These are phyloP conservation scores for Phalanger gymnotis DNA, from an alignment of 2,797 vertebrate genomes.

Conservation along the genomic window DNA sequence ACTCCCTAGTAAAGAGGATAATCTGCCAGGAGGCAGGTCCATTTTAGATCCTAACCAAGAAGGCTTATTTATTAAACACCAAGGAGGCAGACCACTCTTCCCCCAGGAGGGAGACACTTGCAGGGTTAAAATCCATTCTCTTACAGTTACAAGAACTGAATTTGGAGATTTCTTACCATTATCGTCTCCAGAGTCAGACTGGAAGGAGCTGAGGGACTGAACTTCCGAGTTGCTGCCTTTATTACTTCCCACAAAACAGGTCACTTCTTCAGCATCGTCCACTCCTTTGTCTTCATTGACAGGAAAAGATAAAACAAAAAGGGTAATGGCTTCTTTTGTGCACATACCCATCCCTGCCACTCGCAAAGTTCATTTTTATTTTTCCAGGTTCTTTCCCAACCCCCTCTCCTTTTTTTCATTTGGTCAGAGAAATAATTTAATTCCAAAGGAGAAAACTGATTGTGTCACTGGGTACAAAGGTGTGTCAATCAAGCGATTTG, in stretches of 20 bases:
- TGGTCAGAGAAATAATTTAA: slow-evolving; percentile 68
- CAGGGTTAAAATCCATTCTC: neutral
- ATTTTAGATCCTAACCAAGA: neutral
- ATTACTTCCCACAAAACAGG: slow-evolving; percentile 95
- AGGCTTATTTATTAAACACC: neutral
- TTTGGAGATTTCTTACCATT: slow-evolving; percentile 90
- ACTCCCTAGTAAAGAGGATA: neutral
- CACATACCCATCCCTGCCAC: slow-evolving; percentile 32
- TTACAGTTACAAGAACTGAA: neutral
- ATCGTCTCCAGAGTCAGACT: slow-evolving; percentile 97
- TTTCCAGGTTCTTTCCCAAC: neutral
- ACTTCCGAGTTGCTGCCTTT: slow-evolving; percentile 97
- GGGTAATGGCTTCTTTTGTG: slow-evolving; percentile 60
- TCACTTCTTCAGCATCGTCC: slow-evolving; percentile 93
- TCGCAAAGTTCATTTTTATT: slow-evolving; percentile 28
- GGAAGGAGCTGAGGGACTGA: slow-evolving; percentile 97
- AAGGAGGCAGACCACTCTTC: neutral
- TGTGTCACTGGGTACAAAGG: slow-evolving; percentile 60
- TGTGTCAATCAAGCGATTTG: slow-evolving; percentile 70
- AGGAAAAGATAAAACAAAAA: slow-evolving; percentile 80
- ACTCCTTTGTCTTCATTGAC: slow-evolving; percentile 90
- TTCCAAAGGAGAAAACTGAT: slow-evolving; percentile 63
- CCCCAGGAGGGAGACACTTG: neutral
- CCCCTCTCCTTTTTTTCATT: slow-evolving; percentile 34
- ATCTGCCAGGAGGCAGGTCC: neutral